Evolutionary conservation across 2,797 vertebrate species (phyloP).

Genomic region (Ctenochaetus hawaiiensis): DNA sequence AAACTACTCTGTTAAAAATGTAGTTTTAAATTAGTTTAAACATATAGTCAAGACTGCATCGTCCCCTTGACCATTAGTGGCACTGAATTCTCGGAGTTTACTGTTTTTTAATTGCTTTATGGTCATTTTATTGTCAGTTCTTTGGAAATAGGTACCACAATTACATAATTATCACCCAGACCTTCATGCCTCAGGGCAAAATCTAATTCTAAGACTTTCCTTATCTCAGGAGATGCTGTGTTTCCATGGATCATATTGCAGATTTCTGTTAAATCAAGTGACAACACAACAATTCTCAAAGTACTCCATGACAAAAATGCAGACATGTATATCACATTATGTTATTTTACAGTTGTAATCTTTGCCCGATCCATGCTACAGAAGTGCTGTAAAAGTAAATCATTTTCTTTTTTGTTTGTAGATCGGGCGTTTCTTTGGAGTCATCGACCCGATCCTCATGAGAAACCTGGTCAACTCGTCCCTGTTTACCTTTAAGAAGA

Average conservation of each 20-base stretch:
- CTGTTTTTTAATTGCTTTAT: background rate
- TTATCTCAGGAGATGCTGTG: too few relatives aligned
- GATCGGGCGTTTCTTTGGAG: slow-evolving; percentile 96
- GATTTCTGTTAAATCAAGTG: too few relatives aligned
- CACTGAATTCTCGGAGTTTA: too few relatives aligned
- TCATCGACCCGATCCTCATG: slow-evolving; percentile 95
- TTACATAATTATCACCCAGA: background rate
- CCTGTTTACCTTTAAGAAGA: slow-evolving; percentile 92
- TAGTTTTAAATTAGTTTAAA: background rate
- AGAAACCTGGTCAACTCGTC: slow-evolving; percentile 91
- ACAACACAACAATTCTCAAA: too few relatives aligned
- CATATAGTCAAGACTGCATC: background rate
- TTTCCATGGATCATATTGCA: too few relatives aligned
- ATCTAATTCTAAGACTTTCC: too few relatives aligned
- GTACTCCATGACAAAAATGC: background rate
- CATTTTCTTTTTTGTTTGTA: slow-evolving; percentile 56
- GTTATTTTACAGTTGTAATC: too few relatives aligned
- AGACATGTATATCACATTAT: too few relatives aligned
- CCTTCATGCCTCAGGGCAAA: too few relatives aligned
- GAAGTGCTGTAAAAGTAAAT: background rate
- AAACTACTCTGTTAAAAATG: background rate
- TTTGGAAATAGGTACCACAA: background rate
- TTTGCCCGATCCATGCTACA: background rate
- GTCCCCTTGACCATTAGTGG: background rate
- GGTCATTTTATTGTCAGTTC: background rate